Evolutionary conservation across 2,797 vertebrate genomes (phyloP).

Genomic region (Chelonia mydas): DNA sequence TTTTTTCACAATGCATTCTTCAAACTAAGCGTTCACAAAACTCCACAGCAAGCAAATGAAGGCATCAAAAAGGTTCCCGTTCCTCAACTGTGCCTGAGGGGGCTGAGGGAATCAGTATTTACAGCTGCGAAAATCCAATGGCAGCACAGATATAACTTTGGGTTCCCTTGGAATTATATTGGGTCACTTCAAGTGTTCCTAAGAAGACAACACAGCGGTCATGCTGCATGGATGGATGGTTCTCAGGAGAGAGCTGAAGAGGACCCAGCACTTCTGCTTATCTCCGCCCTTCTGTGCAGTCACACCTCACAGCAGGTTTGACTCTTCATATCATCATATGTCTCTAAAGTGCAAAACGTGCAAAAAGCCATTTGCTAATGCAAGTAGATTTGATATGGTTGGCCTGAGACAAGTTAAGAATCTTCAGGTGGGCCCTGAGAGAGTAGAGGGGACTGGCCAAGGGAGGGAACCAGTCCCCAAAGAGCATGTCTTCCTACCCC

Average conservation of each 20-base stretch:
- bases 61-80: constrained; percentile 52
- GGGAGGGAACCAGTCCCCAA: not conserved
- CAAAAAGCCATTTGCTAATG: constrained; percentile 57
- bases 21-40: constrained; percentile 61
- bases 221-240: constrained; percentile 40
- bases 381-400: constrained; percentile 45
- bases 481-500: not conserved
- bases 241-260: not conserved
- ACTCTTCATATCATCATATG: constrained; percentile 37
- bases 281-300: constrained; percentile 57
- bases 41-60: constrained; percentile 56
- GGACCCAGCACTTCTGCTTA: constrained; percentile 34
- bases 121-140: constrained; percentile 64
- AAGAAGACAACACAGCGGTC: constrained; percentile 51
- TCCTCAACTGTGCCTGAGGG: constrained; percentile 47
- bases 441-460: not conserved
- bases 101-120: constrained; percentile 44
- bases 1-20: constrained; percentile 54
- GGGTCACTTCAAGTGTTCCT: constrained; percentile 52
- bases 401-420: constrained; percentile 42
- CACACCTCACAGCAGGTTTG: constrained; percentile 46
- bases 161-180: constrained; percentile 40
- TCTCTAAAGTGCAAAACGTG: constrained; percentile 43
- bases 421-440: constrained; percentile 13
- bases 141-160: constrained; percentile 44